Conservation (phyloP, 2,888 invertebrate genomes). For the Mesorhabditis spiculigera region DNA sequence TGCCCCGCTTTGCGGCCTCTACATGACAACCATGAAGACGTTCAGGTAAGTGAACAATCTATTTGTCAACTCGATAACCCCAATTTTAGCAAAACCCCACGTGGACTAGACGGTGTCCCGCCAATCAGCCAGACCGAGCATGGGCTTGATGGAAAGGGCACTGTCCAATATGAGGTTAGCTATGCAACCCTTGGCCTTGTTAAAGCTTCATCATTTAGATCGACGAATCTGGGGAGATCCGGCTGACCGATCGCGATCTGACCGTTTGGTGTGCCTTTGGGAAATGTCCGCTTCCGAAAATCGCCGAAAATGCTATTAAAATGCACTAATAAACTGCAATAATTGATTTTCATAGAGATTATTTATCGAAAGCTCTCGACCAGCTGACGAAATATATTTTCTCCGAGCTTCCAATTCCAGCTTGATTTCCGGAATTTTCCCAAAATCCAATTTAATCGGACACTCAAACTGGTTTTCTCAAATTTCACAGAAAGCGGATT, state of each 20-base stretch:
- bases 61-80: background rate
- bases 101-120: background rate
- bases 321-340: no score
- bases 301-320: background rate
- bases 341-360: no score
- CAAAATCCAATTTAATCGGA: no score
- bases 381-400: no score
- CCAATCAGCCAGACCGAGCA: background rate
- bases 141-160: background rate
- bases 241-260: background rate
- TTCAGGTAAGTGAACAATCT: background rate
- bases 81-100: conserved; percentile 1
- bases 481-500: no score
- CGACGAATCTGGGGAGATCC: background rate
- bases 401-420: no score
- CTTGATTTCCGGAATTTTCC: no score
- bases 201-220: no score
- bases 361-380: no score
- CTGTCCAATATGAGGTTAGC: background rate
- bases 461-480: no score
- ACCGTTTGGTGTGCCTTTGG: conserved; percentile 3
- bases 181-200: background rate
- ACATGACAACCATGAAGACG: background rate
- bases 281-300: background rate
- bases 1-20: background rate